A percentile compares a stretch with the other conserved stretches of the same genome.
phyloP scores from a whole-genome alignment of 1,140 invertebrate genomes.

The Tetragnatha versicolor region DNA sequence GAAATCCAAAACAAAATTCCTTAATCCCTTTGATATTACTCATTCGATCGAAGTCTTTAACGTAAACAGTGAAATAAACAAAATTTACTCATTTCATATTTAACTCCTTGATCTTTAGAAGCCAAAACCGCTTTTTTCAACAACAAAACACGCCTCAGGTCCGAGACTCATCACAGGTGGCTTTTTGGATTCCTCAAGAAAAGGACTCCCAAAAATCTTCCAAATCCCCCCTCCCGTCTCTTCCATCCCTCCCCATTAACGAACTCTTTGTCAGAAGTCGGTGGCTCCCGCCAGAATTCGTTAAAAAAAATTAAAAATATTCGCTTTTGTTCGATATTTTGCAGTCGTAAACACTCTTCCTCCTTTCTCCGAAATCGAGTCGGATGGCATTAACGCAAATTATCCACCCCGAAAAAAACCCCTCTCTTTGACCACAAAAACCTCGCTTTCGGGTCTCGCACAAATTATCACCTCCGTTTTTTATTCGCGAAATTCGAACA shows the following conservation, averaged over 20 bases:
- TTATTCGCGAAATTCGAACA: conserved; percentile 44
- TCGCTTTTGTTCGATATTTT: conserved; percentile 39
- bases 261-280: neutral
- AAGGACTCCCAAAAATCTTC: neutral
- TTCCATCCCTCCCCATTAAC: neutral
- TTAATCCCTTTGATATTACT: too few relatives aligned
- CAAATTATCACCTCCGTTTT: conserved; percentile 45
- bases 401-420: conserved; percentile 17
- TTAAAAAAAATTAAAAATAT: neutral
- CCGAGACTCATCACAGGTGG: too few relatives aligned
- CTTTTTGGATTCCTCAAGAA: too few relatives aligned
- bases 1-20: too few relatives aligned
- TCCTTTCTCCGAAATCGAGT: conserved; percentile 19
- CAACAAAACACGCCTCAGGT: too few relatives aligned
- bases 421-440: neutral
- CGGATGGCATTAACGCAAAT: conserved; percentile 35
- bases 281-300: neutral
- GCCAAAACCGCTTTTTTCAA: too few relatives aligned
- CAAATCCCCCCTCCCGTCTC: neutral
- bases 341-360: conserved; percentile 7
- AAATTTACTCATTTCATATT: too few relatives aligned
- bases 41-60: too few relatives aligned
- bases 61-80: too few relatives aligned
- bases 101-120: too few relatives aligned
- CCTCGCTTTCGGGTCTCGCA: neutral